These are phyloP conservation scores for Brachyalestes nurse DNA, from an alignment of 2,797 vertebrate species.

Conservation along the genomic window DNA sequence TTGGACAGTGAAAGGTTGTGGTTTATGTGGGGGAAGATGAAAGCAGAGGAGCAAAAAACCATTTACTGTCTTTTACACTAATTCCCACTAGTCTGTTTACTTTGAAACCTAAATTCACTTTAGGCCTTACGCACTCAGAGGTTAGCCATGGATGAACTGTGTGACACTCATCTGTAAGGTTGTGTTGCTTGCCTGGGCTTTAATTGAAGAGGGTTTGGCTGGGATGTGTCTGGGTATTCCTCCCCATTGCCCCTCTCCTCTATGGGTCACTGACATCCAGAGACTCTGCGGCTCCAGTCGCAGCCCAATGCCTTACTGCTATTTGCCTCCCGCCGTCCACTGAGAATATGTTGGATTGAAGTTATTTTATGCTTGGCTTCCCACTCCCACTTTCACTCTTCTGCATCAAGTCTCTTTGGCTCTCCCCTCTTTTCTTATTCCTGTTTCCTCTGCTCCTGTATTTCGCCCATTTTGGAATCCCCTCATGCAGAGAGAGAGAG, in stretches of 20 bases:
- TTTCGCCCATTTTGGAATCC: conserved; percentile 70
- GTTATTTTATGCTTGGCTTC: conserved; percentile 83
- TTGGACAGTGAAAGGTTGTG: background rate
- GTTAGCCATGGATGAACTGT: conserved; percentile 74
- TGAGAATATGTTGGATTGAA: conserved; percentile 80
- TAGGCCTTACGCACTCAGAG: conserved; percentile 33
- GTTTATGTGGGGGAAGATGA: background rate
- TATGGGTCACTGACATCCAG: conserved; percentile 76
- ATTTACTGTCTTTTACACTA: background rate
- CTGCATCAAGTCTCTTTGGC: conserved; percentile 78
- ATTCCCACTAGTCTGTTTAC: conserved; percentile 15
- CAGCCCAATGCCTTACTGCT: conserved; percentile 68
- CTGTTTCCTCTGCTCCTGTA: conserved; percentile 61
- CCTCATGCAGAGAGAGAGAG: conserved; percentile 73
- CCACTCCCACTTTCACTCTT: conserved; percentile 77
- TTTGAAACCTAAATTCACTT: conserved; percentile 38
- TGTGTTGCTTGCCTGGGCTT: conserved; percentile 76
- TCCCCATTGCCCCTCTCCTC: conserved; percentile 79
- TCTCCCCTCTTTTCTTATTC: conserved; percentile 57
- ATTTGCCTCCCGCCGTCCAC: conserved; percentile 76
- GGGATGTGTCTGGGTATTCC: conserved; percentile 65
- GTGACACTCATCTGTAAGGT: conserved; percentile 80
- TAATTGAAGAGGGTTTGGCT: conserved; percentile 84
- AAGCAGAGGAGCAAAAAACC: background rate
- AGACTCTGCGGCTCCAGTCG: conserved; percentile 72